A percentile compares a stretch with the other conserved stretches of the same genome.
Conservation (phyloP, 2,113 vertebrate species). For the Chionomys nivalis region DNA sequence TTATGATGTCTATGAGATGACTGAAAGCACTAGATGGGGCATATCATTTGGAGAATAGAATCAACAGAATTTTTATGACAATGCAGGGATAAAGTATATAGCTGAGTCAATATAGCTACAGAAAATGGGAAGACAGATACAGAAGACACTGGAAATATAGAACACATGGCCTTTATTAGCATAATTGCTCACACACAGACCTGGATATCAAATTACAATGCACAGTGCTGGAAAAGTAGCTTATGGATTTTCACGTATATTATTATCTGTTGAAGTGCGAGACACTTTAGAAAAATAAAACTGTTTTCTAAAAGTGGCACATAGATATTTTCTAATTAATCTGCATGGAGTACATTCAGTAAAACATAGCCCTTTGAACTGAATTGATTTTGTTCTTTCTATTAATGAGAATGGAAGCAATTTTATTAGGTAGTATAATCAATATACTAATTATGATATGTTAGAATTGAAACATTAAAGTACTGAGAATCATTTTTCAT, state of each 20-base stretch:
- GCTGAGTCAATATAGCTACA: background rate
- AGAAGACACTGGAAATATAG: background rate
- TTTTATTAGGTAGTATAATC: background rate
- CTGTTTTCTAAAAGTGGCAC: background rate
- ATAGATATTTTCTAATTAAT: background rate
- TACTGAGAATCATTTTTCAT: background rate
- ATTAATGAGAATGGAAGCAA: background rate
- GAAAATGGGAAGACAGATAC: background rate
- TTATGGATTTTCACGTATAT: background rate
- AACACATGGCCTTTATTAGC: background rate
- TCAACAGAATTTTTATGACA: background rate
- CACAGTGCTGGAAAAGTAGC: background rate
- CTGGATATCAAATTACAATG: background rate
- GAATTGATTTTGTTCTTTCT: background rate
- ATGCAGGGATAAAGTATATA: background rate
- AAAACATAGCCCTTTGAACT: background rate
- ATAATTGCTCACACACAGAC: background rate
- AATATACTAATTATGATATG: background rate
- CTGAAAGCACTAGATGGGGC: background rate
- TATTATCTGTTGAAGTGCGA: background rate
- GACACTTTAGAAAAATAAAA: background rate
- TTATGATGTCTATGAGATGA: background rate
- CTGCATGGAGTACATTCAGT: background rate
- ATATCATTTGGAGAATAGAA: background rate
- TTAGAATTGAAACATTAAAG: background rate